A percentile compares a stretch with the other conserved stretches of the same genome.
Evolutionary conservation across 1,140 invertebrate species (phyloP).

Genomic region (Apis mellifera): Amel_HAv3.1 CM009935.2:9741501-9742000

Average conservation of each 20-base stretch:
- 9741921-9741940: slow-evolving; percentile 32
- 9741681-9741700: too few species aligned
- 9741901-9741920: slow-evolving; percentile 23
- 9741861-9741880: not conserved
- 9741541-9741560: not conserved
- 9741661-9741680: not conserved
- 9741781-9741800: too few species aligned
- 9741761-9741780: not conserved
- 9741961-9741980: slow-evolving; percentile 1
- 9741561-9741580: not conserved
- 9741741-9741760: too few species aligned
- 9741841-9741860: not conserved
- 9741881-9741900: slow-evolving; percentile 23
- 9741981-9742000: slow-evolving; percentile 36
- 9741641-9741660: not conserved
- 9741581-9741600: not conserved
- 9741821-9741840: not conserved
- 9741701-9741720: too few species aligned
- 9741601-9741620: not conserved
- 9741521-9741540: not conserved
- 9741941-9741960: slow-evolving; percentile 30
- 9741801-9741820: not conserved
- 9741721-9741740: too few species aligned
- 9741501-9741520: not conserved
- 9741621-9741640: not conserved